Conservation (phyloP, 2,113 vertebrate genomes). For the Naja naja region DNA sequence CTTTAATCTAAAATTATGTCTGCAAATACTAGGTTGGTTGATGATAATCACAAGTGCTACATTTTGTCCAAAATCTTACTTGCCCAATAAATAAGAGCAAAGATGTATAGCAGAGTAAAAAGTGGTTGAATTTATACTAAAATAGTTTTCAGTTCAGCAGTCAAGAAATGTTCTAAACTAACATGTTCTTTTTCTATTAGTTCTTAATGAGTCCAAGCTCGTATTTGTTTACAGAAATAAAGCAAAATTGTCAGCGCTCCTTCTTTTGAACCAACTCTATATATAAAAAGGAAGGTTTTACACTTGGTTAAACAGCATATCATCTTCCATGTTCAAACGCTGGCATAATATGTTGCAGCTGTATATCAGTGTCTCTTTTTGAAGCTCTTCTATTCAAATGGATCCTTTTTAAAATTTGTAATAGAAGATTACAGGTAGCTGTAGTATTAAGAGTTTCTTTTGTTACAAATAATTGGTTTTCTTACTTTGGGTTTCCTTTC, state of each 20-base stretch:
- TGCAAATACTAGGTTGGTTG: neutral
- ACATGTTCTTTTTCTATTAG: neutral
- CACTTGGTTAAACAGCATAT: neutral
- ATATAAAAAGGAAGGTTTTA: neutral
- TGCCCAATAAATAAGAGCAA: neutral
- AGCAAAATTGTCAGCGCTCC: neutral
- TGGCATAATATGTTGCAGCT: neutral
- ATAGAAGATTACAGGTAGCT: neutral
- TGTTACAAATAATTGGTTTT: neutral
- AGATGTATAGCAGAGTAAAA: neutral
- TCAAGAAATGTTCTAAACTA: neutral
- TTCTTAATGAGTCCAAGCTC: neutral
- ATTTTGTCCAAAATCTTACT: neutral
- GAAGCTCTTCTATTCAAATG: neutral
- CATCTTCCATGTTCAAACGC: neutral
- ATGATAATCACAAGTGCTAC: neutral
- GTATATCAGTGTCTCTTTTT: neutral
- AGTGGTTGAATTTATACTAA: neutral
- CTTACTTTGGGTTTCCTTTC: neutral
- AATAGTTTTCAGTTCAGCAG: neutral
- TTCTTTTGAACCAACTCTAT: neutral
- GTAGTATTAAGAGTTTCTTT: neutral
- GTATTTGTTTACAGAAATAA: neutral
- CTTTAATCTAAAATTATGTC: neutral
- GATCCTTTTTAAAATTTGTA: neutral